Base-by-base conservation (phyloP, 1,140 invertebrate genomes). In the Belonocnema kinseyi region DNA sequence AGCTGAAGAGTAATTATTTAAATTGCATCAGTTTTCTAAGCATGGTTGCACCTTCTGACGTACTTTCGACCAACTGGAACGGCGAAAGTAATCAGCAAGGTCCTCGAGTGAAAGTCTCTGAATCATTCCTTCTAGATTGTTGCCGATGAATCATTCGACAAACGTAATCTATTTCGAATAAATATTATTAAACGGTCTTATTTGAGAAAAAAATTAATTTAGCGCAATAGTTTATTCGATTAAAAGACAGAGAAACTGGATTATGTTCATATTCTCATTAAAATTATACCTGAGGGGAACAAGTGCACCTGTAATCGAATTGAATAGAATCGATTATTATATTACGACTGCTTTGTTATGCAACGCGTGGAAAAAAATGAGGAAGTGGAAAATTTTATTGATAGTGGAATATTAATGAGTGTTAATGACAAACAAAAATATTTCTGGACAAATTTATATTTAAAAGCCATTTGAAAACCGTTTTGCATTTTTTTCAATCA, bases 61-160 rank as follows among this genome's bases (percentile, higher is more conserved):
- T 16, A 58, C 54, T 76, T 72, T 76, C 51, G 61, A 71, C 50
- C 53, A 72, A 54, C 6, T 76, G 72, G 58, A 76, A 50, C 16
- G 53, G 21, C 74, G 74, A 76, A 76, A 76, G 74, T 76, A 76
- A 71, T 66, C 46, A 58, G 61, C 74, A 76, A 76, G 61, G 74
- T 71, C 58, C 74, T 76, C 71, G 51, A 40, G 74, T 76, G 74
- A 76, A 76, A 76, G 74, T 72, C 19, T 52, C 66, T 72, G 52
- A 46, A 72, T 72, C 52, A 76, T 72, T 72, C 52, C 71, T 72
- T 72, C 33, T 21, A 54, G 50, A 70, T 71, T 26, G 54, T 19
- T 72, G 21, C 14, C 72, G 74, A 75, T 76, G 74, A 76, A 21
- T 76, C 75, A 72, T 76, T 72, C 17, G n/a, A 70, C 58, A 72